Evolutionary conservation across 2,888 invertebrate genomes (phyloP).

Genomic region (Drosophila setosimentum): DNA sequence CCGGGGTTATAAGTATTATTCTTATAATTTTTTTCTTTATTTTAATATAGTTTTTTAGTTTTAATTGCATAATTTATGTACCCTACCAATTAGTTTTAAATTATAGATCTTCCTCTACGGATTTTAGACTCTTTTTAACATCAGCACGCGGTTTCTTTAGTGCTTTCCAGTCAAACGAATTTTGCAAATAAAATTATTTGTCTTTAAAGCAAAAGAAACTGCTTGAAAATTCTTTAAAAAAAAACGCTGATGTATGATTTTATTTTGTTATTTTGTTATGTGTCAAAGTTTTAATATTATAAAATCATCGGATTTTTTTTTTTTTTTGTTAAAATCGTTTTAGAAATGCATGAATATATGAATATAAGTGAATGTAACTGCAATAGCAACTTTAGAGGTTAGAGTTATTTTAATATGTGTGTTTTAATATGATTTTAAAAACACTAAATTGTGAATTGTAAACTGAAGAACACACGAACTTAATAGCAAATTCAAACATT

Average conservation of each 20-base stretch:
- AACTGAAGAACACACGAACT: slow-evolving; percentile 57
- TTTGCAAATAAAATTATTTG: slow-evolving; percentile 38
- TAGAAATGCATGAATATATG: slow-evolving; percentile 74
- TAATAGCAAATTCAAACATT: slow-evolving; percentile 37
- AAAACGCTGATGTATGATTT: slow-evolving; percentile 45
- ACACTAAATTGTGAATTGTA: slow-evolving; percentile 42
- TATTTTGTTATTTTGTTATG: slow-evolving; percentile 60
- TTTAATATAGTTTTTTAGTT: slow-evolving; percentile 25
- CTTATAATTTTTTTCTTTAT: slow-evolving; percentile 26
- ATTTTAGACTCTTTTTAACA: slow-evolving; percentile 39
- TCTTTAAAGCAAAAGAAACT: slow-evolving; percentile 44
- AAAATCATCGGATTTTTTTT: slow-evolving; percentile 82
- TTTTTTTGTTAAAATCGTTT: slow-evolving; percentile 72
- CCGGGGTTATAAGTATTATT: slow-evolving; percentile 37
- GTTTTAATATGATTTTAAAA: slow-evolving; percentile 22
- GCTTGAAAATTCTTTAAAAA: slow-evolving; percentile 4
- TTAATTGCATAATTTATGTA: slow-evolving; percentile 43
- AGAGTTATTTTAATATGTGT: slow-evolving; percentile 31
- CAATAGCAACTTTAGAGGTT: slow-evolving; percentile 53
- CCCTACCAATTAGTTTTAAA: slow-evolving; percentile 43
- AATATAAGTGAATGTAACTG: slow-evolving; percentile 55
- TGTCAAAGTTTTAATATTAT: slow-evolving; percentile 85
- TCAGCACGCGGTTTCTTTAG: slow-evolving; percentile 49
- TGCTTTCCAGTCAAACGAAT: slow-evolving; percentile 61
- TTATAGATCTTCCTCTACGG: slow-evolving; percentile 50